Base-by-base conservation (phyloP, 1,140 invertebrate genomes). In the Lepidotrigona ventralis region DNA sequence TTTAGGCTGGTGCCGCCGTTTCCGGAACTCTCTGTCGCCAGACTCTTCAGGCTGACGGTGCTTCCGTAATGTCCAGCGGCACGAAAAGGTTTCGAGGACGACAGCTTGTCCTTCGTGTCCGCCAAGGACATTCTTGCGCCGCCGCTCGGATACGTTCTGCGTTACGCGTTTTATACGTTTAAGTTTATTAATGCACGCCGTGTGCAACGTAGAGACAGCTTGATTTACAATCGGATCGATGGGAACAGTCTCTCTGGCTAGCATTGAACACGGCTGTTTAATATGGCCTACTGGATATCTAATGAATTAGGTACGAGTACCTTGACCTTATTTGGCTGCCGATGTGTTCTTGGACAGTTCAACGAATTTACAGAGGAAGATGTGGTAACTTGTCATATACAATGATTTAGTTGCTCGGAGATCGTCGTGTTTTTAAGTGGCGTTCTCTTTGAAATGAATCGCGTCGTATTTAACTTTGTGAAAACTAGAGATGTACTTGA, bases 41-140 rank as follows among this genome's bases (percentile, higher is more conserved):
- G 71, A 84, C 88, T 92, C 3, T 86, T 87, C n/a, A 93, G 68
- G 75, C 92, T 93, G 54, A 89, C 81, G n/a, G 89, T 90, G 19
- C 91, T 93, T 23, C 91, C 90, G 76, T 92, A 93, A 82, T 86
- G 86, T 73, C 85, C 87, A 58, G 51, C 11, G 1, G 88, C 90
- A 81, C 91, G 90, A 14, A 92, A 85, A 21, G 88, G 85, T 82
- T 88, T 86, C 26, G 64, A 72, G 82, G 77, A 64, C 85, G 83
- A 26, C 68, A 82, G 68, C 14, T 86, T 89, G 60, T 86, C 86
- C 66, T 88, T 92, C 75, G 81, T 78, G 63, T 92, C 91, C 23
- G 81, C 83, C 64, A 90, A 86, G 33, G 90, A 89, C 19, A 90
- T 75, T 88, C 86, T 90, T 56, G 83, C 78, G 19, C 86, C 78